Evolutionary conservation across 2,113 vertebrate genomes (phyloP).

Genomic region (Oreochromis spilurus): DNA sequence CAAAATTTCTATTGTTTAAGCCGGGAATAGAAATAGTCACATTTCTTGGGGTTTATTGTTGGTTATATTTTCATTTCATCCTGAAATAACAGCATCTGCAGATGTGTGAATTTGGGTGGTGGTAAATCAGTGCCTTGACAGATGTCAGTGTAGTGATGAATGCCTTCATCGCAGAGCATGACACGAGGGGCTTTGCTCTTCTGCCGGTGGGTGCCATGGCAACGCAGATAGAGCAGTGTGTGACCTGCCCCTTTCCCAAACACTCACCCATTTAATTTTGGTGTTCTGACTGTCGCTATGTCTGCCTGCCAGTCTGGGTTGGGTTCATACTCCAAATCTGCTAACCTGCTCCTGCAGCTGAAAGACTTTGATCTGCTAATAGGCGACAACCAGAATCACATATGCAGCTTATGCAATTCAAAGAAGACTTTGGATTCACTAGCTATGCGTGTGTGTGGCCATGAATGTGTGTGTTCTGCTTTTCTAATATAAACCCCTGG

Average conservation of each 20-base stretch:
- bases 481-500: not conserved
- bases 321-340: not conserved
- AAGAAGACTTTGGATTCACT: not conserved
- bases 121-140: slow-evolving; percentile 25
- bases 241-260: slow-evolving; percentile 17
- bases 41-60: not conserved
- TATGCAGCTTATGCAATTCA: not conserved
- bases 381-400: not conserved
- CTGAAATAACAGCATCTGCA: not conserved
- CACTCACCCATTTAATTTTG: slow-evolving; percentile 12
- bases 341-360: not conserved
- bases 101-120: slow-evolving; percentile 12
- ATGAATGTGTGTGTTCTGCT: not conserved
- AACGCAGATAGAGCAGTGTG: slow-evolving; percentile 1
- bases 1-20: not conserved
- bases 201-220: slow-evolving; percentile 36
- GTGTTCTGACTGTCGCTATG: not conserved
- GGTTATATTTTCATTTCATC: not conserved
- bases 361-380: slow-evolving; percentile 3
- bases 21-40: not conserved
- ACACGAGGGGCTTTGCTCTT: slow-evolving; percentile 19
- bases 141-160: slow-evolving; percentile 41
- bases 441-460: not conserved
- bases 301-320: not conserved
- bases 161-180: slow-evolving; percentile 3